Base-by-base conservation (phyloP, 1,140 invertebrate genomes). In the Drosophila guanche region DNA sequence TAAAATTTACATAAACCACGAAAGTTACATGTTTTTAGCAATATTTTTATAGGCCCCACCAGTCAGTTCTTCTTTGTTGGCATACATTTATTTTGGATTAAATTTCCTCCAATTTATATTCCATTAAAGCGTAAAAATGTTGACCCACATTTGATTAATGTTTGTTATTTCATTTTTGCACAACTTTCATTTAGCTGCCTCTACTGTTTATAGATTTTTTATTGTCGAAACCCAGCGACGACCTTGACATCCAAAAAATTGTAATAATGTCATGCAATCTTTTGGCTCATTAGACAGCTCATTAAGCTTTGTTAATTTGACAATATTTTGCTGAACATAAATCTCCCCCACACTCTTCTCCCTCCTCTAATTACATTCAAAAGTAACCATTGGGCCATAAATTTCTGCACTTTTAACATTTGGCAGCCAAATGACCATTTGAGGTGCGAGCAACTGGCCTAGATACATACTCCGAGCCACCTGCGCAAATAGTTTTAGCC, bases 401-500 rank as follows among this genome's bases (percentile, higher is more conserved):
- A 88, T 83, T 58, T 27, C 56, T 80, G 65, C 23, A 61, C 63
- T 25, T 14, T 23, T 69, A 66, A 53, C 48, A 50, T 69, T 37
- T 46, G 10, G 3, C 59, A 40, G 62, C 63, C 65, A 42, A 75
- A 63, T 66, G 70, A 8, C 86, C 73, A 55, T 85, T 89, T 83
- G 89, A 86, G 89, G 89, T 70, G 76, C 56, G 66, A 76, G 60
- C 80, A 90, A 90, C 58, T 90, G 84, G 72, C 89, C 88, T 74
- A 90, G 72, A 83, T 88, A 67, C 59, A 56, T 71, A 79, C 37
- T 68, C 20, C 16, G 7, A 76, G 67, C 83, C 89, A 81, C 80
- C 83, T 86, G 83, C 83, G 83, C 83, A 88, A 79, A 84, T 80
- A 54, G 41, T 33, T 65, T 68, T 67, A 68, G 67, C 62, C 55